phyloP scores from a whole-genome alignment of 2,113 vertebrate genomes.

The Spermophilus dauricus region DNA sequence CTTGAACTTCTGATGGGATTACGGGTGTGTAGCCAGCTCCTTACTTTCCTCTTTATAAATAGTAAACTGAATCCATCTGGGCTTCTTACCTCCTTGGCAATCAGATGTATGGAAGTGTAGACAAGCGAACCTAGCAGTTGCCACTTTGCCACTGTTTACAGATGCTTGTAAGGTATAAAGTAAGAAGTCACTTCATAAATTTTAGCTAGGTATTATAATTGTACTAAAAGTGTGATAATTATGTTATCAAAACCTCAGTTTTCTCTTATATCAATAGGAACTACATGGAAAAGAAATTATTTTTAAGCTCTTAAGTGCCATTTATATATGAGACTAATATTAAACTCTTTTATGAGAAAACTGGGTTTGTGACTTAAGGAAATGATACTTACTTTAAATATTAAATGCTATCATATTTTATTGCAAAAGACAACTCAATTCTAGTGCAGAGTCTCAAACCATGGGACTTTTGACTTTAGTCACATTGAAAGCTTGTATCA shows the following conservation, averaged over 20 bases:
- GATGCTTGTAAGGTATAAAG: neutral
- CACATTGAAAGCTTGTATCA: neutral
- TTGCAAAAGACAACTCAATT: neutral
- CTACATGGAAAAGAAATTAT: neutral
- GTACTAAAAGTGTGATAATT: neutral
- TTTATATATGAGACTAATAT: neutral
- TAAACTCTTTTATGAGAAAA: neutral
- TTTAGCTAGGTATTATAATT: neutral
- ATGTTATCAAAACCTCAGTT: neutral
- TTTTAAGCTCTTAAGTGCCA: slow-evolving; percentile 19
- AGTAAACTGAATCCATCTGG: neutral
- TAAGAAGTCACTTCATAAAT: neutral
- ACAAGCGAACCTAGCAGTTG: neutral
- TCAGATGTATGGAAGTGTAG: neutral
- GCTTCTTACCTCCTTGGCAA: neutral
- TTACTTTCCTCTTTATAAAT: neutral
- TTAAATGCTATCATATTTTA: neutral
- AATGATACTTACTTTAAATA: slow-evolving; percentile 36
- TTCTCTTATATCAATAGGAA: neutral
- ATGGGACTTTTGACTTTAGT: neutral
- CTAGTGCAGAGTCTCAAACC: neutral
- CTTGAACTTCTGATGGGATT: too few species aligned
- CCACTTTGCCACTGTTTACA: neutral
- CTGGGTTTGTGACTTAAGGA: slow-evolving; percentile 8
- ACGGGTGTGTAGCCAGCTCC: too few species aligned